Evolutionary conservation across 2,888 invertebrate genomes (phyloP).

Genomic region (Dendrolimus houi): DNA sequence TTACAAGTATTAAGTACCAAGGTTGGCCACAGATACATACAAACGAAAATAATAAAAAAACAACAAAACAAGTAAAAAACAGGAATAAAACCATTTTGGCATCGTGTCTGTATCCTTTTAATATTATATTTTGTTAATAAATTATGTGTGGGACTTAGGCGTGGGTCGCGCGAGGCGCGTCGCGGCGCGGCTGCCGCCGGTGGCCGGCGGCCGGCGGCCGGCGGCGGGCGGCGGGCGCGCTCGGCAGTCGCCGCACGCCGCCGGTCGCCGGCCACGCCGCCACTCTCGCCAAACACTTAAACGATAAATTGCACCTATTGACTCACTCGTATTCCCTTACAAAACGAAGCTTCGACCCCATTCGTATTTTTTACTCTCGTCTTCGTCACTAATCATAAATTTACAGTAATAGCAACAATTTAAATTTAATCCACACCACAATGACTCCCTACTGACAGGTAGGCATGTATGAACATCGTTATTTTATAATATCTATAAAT

Average conservation of each 20-base stretch:
- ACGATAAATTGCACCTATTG: conserved; percentile 71
- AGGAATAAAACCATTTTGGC: conserved; percentile 76
- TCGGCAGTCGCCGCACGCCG: conserved; percentile 10
- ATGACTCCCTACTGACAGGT: conserved; percentile 57
- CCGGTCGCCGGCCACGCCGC: conserved; percentile 13
- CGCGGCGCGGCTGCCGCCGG: conserved; percentile 6
- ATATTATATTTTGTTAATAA: conserved; percentile 62
- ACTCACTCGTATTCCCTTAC: conserved; percentile 67
- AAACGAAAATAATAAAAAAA: conserved; percentile 71
- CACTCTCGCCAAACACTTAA: conserved; percentile 41
- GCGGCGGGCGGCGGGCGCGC: conserved; percentile 7
- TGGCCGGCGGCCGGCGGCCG: conserved; percentile 2
- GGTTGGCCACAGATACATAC: conserved; percentile 74
- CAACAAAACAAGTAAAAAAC: conserved; percentile 74
- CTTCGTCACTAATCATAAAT: conserved; percentile 61
- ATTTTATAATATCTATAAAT: conserved; percentile 73
- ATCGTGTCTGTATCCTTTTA: conserved; percentile 69
- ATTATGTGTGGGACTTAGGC: conserved; percentile 51
- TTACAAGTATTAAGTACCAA: conserved; percentile 74
- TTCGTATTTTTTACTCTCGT: conserved; percentile 63
- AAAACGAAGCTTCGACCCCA: conserved; percentile 65
- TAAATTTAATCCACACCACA: conserved; percentile 68
- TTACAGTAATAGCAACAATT: conserved; percentile 71
- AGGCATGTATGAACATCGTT: conserved; percentile 59
- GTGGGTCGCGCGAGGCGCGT: conserved; percentile 21